phyloP scores from a whole-genome alignment of 2,797 vertebrate genomes.

The Paramormyrops hopkinsi region DNA sequence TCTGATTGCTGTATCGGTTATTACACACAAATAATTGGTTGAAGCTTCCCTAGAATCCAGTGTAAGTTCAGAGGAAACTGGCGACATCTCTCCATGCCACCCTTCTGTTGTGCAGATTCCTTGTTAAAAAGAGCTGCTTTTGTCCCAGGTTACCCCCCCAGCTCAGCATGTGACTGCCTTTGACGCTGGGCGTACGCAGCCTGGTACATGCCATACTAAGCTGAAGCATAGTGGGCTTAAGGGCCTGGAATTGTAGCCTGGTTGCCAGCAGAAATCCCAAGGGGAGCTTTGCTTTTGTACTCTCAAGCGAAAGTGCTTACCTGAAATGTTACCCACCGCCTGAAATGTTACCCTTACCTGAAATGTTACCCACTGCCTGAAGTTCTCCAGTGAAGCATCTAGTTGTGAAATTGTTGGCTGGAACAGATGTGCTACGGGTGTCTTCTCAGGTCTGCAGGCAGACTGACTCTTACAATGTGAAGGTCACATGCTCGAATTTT shows the following conservation, averaged over 20 bases:
- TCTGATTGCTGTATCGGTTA: neutral
- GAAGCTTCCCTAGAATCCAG: neutral
- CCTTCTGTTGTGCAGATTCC: neutral
- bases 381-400: neutral
- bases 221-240: neutral
- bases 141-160: neutral
- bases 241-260: neutral
- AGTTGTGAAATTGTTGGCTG: neutral
- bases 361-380: neutral
- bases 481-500: neutral
- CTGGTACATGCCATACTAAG: neutral
- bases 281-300: neutral
- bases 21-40: neutral
- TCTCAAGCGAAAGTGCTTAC: neutral
- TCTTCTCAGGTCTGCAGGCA: neutral
- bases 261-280: neutral
- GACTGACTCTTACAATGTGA: neutral
- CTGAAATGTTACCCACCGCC: neutral
- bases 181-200: neutral
- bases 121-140: neutral
- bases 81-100: neutral
- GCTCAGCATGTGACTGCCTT: neutral
- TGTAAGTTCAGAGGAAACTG: constrained; percentile 2
- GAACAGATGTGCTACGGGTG: neutral
- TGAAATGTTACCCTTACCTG: neutral